Evolutionary conservation across 1,140 invertebrate genomes (phyloP).

Genomic region (Andrena cerasifolii): DNA sequence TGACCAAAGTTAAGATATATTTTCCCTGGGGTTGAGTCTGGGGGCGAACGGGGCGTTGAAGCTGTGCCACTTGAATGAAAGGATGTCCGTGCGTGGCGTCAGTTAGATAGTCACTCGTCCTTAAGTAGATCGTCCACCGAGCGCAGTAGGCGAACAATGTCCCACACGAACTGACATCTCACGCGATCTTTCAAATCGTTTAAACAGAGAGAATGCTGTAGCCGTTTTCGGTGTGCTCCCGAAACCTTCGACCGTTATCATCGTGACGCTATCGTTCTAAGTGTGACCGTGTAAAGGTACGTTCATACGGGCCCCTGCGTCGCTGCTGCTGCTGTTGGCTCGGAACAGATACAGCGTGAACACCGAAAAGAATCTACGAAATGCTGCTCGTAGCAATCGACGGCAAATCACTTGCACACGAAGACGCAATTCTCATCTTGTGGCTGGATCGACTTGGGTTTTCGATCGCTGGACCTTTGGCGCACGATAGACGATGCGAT

Average conservation of each 20-base stretch:
- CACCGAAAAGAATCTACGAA: constrained; percentile 27
- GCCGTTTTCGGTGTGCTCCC: constrained; percentile 29
- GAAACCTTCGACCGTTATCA: constrained; percentile 30
- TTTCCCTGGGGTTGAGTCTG: constrained; percentile 12
- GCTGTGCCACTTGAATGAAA: no score
- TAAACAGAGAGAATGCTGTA: constrained; percentile 37
- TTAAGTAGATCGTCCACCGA: constrained; percentile 27
- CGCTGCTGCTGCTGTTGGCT: not conserved
- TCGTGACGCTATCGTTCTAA: constrained; percentile 30
- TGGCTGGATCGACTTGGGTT: not conserved
- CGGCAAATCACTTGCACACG: not conserved
- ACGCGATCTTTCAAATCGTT: constrained; percentile 58
- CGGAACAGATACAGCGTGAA: not conserved
- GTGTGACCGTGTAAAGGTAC: constrained; percentile 32
- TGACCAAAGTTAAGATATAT: constrained; percentile 5
- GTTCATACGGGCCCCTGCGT: constrained; percentile 27
- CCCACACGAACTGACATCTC: constrained; percentile 44
- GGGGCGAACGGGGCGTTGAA: not conserved
- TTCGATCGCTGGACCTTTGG: not conserved
- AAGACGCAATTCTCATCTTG: not conserved
- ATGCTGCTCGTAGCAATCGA: not conserved
- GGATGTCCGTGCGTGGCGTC: constrained; percentile 2
- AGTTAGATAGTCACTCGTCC: constrained; percentile 24
- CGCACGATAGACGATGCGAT: not conserved
- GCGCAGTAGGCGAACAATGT: constrained; percentile 7